Evolutionary conservation across 2,113 vertebrate species (phyloP), one percentile per base, ranked within the genome.

Genomic region (Alexandromys fortis): DNA sequence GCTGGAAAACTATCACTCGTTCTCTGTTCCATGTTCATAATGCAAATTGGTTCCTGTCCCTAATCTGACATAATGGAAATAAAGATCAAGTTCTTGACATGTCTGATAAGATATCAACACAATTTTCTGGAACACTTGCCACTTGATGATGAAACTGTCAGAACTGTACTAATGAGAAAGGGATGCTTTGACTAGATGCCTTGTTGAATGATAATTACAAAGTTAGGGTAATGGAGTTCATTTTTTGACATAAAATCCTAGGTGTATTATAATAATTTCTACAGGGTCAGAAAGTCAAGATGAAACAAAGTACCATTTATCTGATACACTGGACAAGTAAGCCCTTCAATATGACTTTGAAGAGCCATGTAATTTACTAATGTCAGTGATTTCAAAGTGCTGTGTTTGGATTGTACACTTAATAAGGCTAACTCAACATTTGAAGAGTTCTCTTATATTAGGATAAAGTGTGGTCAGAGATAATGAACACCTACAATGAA

Each of bases 51-150:
- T 96, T 94, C 47, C 82, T 95, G 42, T 97, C 45, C 86, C 91
- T 96, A 96, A 98, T 97, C 91, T 95, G 86, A 96, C 94, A 97
- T 96, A 97, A 96, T 97, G 95, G 95, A 97, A 97, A 92, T 16
- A 93, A 97, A 94, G 92, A 97, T 96, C 93, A 97, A 89, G 73
- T 96, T 97, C 94, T 95, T 96, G 94, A 98, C 97, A 96, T 89
- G 95, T 92, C 90, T 94, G 96, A 93, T 97, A 94, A 83, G 90
- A 89, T 95, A 95, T 47, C 92, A 96, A 78, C 89, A 96, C 94
- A 97, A 94, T 97, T 96, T 96, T 75, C 97, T 97, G 92, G 79
- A 97, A 97, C 86, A 93, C 91, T 97, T 94, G 92, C 86, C 86
- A 81, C 83, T 94, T 94, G 96, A 92, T 97, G 97, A 96, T 97